Evolutionary conservation across 2,888 invertebrate genomes (phyloP), one percentile per base, ranked within the genome.

Genomic region (Tortrix viridana): DNA sequence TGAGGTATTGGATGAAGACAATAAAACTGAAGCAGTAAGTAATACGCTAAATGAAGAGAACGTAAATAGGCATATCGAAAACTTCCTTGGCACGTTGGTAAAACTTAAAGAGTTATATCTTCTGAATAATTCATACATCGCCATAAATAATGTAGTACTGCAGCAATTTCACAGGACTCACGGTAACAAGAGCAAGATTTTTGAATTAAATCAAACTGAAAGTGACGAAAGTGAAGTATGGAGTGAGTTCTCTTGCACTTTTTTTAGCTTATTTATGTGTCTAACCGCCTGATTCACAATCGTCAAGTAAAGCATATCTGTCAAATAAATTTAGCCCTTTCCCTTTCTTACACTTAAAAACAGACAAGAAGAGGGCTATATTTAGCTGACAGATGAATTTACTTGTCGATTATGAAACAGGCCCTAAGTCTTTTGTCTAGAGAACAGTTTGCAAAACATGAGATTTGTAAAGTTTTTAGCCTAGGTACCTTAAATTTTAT

Each of bases 151-250:
- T 12, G 69, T 77, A 12, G 66, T 80, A 23, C 56, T 78, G 14
- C 67, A 71, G 26, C 54, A 73, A 44, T 67, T 79, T 9, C n/a
- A 32, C 22, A 63, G 53, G 3, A 41, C 60, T 7, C 49, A 67
- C 23, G 55, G 47, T 60, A 58, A 66, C 37, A 38, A 65, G 1
- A 69, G 43, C 19, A 52, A 58, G 20, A 9, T 37, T 16, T 18
- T 57, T 16, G 49, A 52, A 9, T 52, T 54, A 3, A 58, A 69
- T 7, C 68, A 69, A 22, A 65, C 68, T 55, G 62, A 70, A 43
- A 62, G 46, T 0, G 71, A 68, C 20, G 76, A 78, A 26, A 74
- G 68, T 66, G 84, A 83, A 44, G 82, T 80, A 72, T 89, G 87
- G 87, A 71, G 88, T 88, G 70, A 81, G 80, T 71, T 9, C n/a